Evolutionary conservation across 2,888 invertebrate species (phyloP).

Genomic region (Amblyjoppa proteus): DNA sequence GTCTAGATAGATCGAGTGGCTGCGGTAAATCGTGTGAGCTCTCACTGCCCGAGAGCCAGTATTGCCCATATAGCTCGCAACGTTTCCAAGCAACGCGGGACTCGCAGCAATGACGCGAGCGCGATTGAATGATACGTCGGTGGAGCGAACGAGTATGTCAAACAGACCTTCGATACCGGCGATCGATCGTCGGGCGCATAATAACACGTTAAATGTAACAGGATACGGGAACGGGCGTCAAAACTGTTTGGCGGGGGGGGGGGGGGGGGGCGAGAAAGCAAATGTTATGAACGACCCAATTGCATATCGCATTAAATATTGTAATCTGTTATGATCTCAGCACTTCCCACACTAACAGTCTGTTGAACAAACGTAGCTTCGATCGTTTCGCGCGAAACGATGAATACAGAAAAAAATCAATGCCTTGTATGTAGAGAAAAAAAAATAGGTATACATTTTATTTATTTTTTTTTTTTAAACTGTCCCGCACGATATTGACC

Average conservation of each 20-base stretch:
- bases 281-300: constrained; percentile 40
- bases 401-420: not conserved
- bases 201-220: constrained; percentile 30
- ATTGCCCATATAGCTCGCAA: not conserved
- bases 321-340: constrained; percentile 28
- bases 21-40: constrained; percentile 23
- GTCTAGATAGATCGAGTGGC: constrained; percentile 14
- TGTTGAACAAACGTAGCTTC: not conserved
- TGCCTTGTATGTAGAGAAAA: not conserved
- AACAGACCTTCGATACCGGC: constrained; percentile 41
- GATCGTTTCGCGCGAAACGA: not conserved
- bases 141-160: constrained; percentile 45
- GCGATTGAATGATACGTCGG: constrained; percentile 23
- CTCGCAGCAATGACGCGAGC: constrained; percentile 5
- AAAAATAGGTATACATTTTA: not conserved
- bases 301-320: constrained; percentile 33
- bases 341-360: constrained; percentile 10
- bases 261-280: not conserved
- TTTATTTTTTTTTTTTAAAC: not conserved
- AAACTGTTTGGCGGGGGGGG: not conserved
- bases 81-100: constrained; percentile 20
- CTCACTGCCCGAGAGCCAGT: not conserved
- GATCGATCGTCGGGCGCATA: constrained; percentile 40
- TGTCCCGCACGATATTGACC: too few relatives aligned
- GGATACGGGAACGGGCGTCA: not conserved